Conservation (phyloP, 23 tunicate genomes). For the Halocynthia roretzi region DNA sequence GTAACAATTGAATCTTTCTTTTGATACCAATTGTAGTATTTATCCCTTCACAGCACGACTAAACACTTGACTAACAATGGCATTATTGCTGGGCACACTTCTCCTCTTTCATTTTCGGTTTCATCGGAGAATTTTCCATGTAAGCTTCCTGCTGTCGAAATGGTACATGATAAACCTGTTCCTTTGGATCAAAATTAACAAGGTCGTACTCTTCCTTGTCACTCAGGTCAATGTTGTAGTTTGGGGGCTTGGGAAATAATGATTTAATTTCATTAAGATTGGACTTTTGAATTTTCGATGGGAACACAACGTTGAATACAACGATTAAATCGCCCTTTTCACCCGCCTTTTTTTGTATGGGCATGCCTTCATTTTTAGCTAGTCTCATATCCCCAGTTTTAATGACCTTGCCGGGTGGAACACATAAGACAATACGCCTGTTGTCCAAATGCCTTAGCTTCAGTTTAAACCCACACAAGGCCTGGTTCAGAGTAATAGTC, state of each 20-base stretch:
- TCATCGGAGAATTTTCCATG: slow-evolving; percentile 7
- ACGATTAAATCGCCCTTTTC: slow-evolving; percentile 43
- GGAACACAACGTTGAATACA: slow-evolving; percentile 42
- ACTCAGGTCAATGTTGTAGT: neutral
- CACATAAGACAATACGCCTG: slow-evolving; percentile 20
- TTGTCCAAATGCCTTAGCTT: slow-evolving; percentile 47
- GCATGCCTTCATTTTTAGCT: slow-evolving; percentile 62
- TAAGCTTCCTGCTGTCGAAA: slow-evolving; percentile 8
- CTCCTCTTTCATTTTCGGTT: neutral
- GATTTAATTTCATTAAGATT: neutral
- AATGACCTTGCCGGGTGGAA: slow-evolving; percentile 29
- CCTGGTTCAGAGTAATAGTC: slow-evolving; percentile 22
- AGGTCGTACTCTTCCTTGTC: slow-evolving; percentile 15
- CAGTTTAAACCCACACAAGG: slow-evolving; percentile 45
- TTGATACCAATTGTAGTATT: too few relatives aligned
- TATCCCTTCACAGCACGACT: too few relatives aligned
- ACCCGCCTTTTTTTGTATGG: slow-evolving; percentile 11
- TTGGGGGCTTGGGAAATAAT: slow-evolving; percentile 6
- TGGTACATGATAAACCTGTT: slow-evolving; percentile 13
- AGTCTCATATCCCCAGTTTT: slow-evolving; percentile 40
- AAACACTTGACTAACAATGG: too few relatives aligned
- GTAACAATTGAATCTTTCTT: too few relatives aligned
- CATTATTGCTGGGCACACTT: slow-evolving; percentile 20
- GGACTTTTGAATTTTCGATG: slow-evolving; percentile 7
- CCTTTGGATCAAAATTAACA: slow-evolving; percentile 7